Evolutionary conservation across 2,888 invertebrate species (phyloP), one percentile per base, ranked within the genome.

Genomic region (Trichacis sp.): DNA sequence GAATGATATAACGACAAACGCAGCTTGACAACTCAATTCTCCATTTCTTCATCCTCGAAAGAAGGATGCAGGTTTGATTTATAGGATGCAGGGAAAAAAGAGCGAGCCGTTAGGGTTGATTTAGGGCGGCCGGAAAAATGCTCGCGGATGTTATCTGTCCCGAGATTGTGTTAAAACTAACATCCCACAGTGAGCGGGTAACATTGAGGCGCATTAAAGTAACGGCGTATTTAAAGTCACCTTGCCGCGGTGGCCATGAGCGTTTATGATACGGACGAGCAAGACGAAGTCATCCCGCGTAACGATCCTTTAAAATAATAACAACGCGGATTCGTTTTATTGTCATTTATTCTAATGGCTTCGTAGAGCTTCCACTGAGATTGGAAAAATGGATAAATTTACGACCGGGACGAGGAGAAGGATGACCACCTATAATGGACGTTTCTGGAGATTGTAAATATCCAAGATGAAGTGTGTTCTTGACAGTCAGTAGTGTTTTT

Each of bases 191-290:
- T 30, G 49, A 36, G 49, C 48, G 19, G 40, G 62, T 47, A 43
- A 49, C 56, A 42, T 56, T 48, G 52, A 48, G 50, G 1, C 29
- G 45, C 57, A 50, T 63, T 58, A 58, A 63, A 52, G 30, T 64
- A 64, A 64, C 64, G 59, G 56, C 59, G 54, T 46, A 58, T 65
- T 46, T 61, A 65, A 65, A 65, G 61, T 61, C 61, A 65, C 58
- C 51, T 65, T 47, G 54, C 43, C 55, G 47, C 49, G 24, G 17
- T 24, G 15, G 40, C 24, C 29, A 51, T 14, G 11, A 51, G 15
- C 49, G 49, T 19, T 49, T 18, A 49, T 38, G 49, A 20, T 17
- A 43, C 53, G 24, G 14, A 18, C 17, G 30, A 40, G 49, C 64
- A 30, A 43, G 49, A 64, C 65, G 36, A 50, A 60, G 57, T 57